Evolutionary conservation across 2,888 invertebrate genomes (phyloP), one percentile per base, ranked within the genome.

Genomic region (Leptopilina myrica): DNA sequence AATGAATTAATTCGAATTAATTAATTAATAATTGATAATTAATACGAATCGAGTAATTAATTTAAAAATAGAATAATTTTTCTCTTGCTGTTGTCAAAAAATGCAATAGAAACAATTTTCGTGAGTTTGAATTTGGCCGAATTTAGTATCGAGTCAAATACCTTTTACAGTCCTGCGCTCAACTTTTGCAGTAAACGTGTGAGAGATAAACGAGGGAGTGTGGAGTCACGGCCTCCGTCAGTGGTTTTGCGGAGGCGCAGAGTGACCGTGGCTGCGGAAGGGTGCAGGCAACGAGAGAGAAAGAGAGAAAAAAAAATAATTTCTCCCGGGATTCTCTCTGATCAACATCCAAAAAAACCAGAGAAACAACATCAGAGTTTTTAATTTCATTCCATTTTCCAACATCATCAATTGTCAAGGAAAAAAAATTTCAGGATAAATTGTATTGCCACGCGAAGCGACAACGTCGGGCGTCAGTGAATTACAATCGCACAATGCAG

Each of bases 191-290:
- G 62, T 59, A 62, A 15, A 59, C 14, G 6, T n/a, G 62, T n/a
- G 62, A 20, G 62, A 62, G 62, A 62, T 62, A 20, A 43, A 62
- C 62, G 62, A 62, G 62, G 62, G 62, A 62, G 62, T 20, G 62
- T 62, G 73, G 56, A 73, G 73, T 73, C 56, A 56, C 26, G 53
- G 73, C 49, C 73, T 73, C n/a, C 56, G 53, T 49, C 67, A 53
- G 69, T 49, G 69, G 49, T 67, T 67, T 67, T 67, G 67, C 67
- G 20, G 49, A 67, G 49, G 67, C 67, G 67, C 20, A 73, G 73
- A 73, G 56, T 73, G 40, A 73, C 69, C 69, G 69, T 69, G 26
- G 69, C 69, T 69, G 69, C 69, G n/a, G 69, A 49, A 49, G 53
- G 69, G 49, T 56, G 40, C 73, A 56, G 73, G 9, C 33, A 53